Base-by-base conservation (phyloP, 1,140 invertebrate genomes). In the Hormaphis cornu region DNA sequence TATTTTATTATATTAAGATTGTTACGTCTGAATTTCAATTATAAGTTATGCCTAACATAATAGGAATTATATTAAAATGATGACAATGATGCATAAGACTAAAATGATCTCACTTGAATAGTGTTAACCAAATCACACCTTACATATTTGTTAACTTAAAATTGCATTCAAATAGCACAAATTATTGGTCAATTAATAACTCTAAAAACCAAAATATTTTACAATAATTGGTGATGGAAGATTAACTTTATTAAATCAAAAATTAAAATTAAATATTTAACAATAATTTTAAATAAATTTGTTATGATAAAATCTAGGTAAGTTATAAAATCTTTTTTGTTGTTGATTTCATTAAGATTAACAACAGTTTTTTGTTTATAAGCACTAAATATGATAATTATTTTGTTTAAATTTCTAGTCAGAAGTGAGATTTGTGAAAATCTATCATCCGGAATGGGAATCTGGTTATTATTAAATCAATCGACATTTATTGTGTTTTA, bases 341-440 rank as follows among this genome's bases (percentile, higher is more conserved):
- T 18, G 6, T 53, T 33, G 22, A 24, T n/a, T n/a, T n/a, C 16
- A 58, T 37, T 56, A 40, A 12, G 24, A 58, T 40, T 4, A 20
- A 44, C 16, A 44, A 44, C 42, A 2, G 16, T 16, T 16, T 37
- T 24, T 1, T 24, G 20, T 56, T 37, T 37, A 7, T 16, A 7
- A 35, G n/a, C n/a, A n/a, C n/a, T 30, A 35, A 0, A 24, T 14
- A 40, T 40, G n/a, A 37, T n/a, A 37, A 22, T 24, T 40, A 24
- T 40, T 40, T 37, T 58, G 22, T 63, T 46, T 22, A 63, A 24
- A 66, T 66, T 66, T 66, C 26, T 48, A 66, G 61, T 48, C 61
- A 16, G 61, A 66, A 33, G 61, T 66, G 61, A 66, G 28, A 66
- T 20, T 50, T 44, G 44, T 66, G 61, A 48, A 66, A 66, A 66